A percentile compares a stretch with the other conserved stretches of the same genome.
Conservation (phyloP, 1,140 invertebrate species). For the Drosophila pallidifrons region DNA sequence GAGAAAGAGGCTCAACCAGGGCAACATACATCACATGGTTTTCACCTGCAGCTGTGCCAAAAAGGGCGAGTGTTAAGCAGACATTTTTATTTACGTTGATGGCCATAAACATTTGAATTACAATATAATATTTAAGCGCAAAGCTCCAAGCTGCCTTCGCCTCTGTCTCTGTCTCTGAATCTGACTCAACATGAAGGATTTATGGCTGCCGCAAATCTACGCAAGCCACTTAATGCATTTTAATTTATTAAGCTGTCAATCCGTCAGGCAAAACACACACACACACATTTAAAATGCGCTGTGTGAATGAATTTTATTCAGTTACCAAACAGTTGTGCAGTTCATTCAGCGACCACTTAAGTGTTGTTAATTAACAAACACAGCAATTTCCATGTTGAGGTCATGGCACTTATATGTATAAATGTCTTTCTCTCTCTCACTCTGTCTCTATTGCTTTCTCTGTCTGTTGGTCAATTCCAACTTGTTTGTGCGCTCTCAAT, state of each 20-base stretch:
- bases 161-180: neutral
- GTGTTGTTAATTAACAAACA: conserved; percentile 49
- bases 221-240: conserved; percentile 80
- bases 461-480: neutral
- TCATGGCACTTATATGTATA: conserved; percentile 2
- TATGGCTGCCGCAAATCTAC: conserved; percentile 78
- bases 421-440: neutral
- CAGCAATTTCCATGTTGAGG: conserved; percentile 20
- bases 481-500: conserved; percentile 25
- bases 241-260: conserved; percentile 84
- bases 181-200: conserved; percentile 61
- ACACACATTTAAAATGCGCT: neutral
- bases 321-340: conserved; percentile 5
- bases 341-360: conserved; percentile 40
- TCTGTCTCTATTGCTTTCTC: neutral
- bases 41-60: conserved; percentile 33
- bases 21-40: conserved; percentile 64
- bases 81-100: conserved; percentile 83
- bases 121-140: conserved; percentile 81
- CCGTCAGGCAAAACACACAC: conserved; percentile 38
- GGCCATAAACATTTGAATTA: conserved; percentile 83
- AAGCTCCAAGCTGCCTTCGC: conserved; percentile 41
- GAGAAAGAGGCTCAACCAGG: conserved; percentile 34
- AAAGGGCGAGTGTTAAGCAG: conserved; percentile 58
- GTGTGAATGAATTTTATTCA: conserved; percentile 16